These are phyloP conservation scores for Craterocephalus amniculus DNA, from an alignment of 2,797 vertebrate genomes.

Conservation along the genomic window DNA sequence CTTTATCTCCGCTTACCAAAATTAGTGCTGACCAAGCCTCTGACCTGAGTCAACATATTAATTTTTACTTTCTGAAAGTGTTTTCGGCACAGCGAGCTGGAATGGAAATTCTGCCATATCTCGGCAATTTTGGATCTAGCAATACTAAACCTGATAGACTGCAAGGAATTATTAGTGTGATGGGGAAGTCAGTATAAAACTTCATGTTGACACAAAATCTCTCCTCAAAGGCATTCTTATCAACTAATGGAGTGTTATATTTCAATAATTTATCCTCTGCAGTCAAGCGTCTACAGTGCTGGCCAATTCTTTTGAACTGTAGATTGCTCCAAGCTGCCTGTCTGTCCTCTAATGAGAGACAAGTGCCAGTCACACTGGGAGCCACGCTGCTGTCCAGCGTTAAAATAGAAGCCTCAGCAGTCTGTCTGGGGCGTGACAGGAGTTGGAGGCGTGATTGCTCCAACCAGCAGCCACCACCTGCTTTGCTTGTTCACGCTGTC, in stretches of 20 bases:
- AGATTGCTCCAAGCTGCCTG: conserved; percentile 63
- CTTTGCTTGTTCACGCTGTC: conserved; percentile 86
- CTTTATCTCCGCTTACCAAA: not conserved
- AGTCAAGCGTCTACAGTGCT: conserved; percentile 38
- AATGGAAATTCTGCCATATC: not conserved
- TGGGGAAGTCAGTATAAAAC: too few species aligned
- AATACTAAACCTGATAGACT: not conserved
- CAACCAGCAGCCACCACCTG: conserved; percentile 81
- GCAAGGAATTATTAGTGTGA: too few species aligned
- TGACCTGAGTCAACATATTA: not conserved
- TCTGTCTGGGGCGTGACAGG: conserved; percentile 62
- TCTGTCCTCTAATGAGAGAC: conserved; percentile 64
- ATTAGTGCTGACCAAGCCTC: not conserved
- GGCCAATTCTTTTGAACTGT: conserved; percentile 57
- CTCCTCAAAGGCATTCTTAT: conserved; percentile 28
- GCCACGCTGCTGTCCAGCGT: conserved; percentile 64
- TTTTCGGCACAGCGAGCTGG: not conserved
- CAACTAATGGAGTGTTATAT: conserved; percentile 31
- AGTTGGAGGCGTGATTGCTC: conserved; percentile 66
- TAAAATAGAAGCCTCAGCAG: conserved; percentile 74
- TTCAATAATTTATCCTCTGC: conserved; percentile 33
- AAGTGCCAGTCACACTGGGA: conserved; percentile 71
- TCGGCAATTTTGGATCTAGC: not conserved
- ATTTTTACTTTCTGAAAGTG: not conserved
- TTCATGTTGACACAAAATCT: conserved; percentile 10